Base-by-base conservation (phyloP, 2,888 invertebrate species). In the Andrena minutula region DNA sequence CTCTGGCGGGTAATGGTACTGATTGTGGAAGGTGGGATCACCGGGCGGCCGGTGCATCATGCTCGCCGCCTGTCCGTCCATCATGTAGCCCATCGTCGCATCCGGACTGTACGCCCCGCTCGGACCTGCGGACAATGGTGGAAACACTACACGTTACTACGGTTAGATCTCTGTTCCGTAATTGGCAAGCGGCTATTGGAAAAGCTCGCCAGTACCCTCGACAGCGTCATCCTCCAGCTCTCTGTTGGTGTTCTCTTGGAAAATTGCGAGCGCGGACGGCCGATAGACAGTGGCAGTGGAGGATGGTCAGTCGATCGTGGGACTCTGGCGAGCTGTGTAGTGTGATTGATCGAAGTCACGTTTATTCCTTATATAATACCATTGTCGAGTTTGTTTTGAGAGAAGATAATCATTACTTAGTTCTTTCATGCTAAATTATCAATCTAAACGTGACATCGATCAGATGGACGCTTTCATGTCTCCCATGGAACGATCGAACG, bases 81-180 rank as follows among this genome's bases (percentile, higher is more conserved):
- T 98, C 97, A 99, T 99, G 95, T 98, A 98, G 94, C 98, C 98
- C 96, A 98, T 98, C 94, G 97, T 96, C 92, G 98, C 98, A 94
- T 99, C 99, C 90, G 99, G 99, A 95, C 98, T 98, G 96, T 99
- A 99, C 89, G 97, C 97, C 92, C 98, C 98, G 95, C 98, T 98
- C 92, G 98, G 98, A 94, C 98, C 98, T 95, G 98, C 98, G 95
- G 98, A 97, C 93, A 94, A 93, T 91, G 98, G 98, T 94, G 97
- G 96, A 95, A 98, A 98, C 94, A 98, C 98, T 97, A 96, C 95
- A 93, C 93, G 94, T 95, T 95, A 95, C 94, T 94, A 94, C 93
- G 94, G 95, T 95, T 95, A 95, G 94, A 94, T 94, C 94, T 94
- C 95, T 94, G 95, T 94, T 94, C 95, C 92, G 85, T 83, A 89